Base-by-base conservation (phyloP, 2,888 invertebrate genomes). In the Dexiosoma caninum region DNA sequence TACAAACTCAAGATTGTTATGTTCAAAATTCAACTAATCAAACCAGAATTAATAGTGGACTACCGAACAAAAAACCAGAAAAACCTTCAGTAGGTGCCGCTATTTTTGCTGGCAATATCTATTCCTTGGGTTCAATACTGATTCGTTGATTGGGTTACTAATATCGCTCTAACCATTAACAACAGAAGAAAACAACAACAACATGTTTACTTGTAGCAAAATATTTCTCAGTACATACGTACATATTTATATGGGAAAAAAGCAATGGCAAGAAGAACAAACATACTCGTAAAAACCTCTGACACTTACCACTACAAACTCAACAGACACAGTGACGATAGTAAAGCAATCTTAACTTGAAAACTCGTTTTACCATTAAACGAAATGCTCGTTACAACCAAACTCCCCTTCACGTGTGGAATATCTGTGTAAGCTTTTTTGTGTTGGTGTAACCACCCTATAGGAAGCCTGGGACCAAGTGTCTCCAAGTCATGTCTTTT, bases 361-460 rank as follows among this genome's bases (percentile, higher is more conserved):
- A 83, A 84, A 84, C 84, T 81, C 60, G 84, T 84, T 84, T 83
- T 82, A 78, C 79, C 81, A 81, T 80, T 78, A 81, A 81, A 66
- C 44, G 60, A 51, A 27, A 42, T 49, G 59, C 16, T 49, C 9
- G 70, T 46, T 27, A 35, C 42, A 53, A 67, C n/a, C 42, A 42
- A 66, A 44, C 30, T 60, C 46, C 49, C 59, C 49, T 42, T 27
- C 12, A 16, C n/a, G 7, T 14, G 46, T 12, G 9, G 10, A 16
- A 10, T 23, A 3, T 59, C 1, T 21, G 44, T 35, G 35, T 53
- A 12, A 14, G 7, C 23, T 35, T 30, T 14, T 40, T 16, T 30
- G 27, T 60, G 14, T 44, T 19, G 35, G 14, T 40, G 42, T 66
- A 23, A n/a, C n/a, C n/a, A n/a, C n/a, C n/a, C n/a, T n/a, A n/a